phyloP scores from a whole-genome alignment of 2,888 invertebrate species.

The Epinotia bilunana region DNA sequence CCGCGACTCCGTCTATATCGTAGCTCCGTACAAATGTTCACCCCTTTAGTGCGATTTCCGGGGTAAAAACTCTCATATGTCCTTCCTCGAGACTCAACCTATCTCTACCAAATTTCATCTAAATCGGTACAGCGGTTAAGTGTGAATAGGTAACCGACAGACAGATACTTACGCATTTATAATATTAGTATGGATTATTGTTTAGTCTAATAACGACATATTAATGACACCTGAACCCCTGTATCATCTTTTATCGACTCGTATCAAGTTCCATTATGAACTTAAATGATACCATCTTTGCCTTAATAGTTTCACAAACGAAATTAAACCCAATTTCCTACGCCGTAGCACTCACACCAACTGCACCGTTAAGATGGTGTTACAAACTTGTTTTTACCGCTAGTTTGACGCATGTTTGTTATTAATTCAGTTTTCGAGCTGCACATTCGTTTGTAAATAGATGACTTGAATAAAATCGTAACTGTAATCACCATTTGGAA shows the following conservation, averaged over 20 bases:
- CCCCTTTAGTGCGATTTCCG: too few species aligned
- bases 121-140: too few species aligned
- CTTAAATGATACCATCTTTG: neutral
- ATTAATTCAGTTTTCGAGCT: conserved; percentile 10
- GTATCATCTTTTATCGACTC: conserved; percentile 4
- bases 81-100: too few species aligned
- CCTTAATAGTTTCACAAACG: neutral
- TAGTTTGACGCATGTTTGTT: neutral
- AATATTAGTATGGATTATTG: neutral
- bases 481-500: neutral
- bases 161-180: too few species aligned
- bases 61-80: too few species aligned
- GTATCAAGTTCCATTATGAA: conserved; percentile 24
- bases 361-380: conserved; percentile 10
- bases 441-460: neutral
- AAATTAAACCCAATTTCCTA: neutral
- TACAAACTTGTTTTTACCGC: conserved; percentile 27
- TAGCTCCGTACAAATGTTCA: too few species aligned
- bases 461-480: neutral
- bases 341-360: neutral
- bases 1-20: too few species aligned
- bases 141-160: too few species aligned
- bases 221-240: conserved; percentile 7
- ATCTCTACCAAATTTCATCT: too few species aligned
- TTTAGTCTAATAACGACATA: neutral